phyloP scores from a whole-genome alignment of 1,140 invertebrate species.

The Bombus waltoni region DNA sequence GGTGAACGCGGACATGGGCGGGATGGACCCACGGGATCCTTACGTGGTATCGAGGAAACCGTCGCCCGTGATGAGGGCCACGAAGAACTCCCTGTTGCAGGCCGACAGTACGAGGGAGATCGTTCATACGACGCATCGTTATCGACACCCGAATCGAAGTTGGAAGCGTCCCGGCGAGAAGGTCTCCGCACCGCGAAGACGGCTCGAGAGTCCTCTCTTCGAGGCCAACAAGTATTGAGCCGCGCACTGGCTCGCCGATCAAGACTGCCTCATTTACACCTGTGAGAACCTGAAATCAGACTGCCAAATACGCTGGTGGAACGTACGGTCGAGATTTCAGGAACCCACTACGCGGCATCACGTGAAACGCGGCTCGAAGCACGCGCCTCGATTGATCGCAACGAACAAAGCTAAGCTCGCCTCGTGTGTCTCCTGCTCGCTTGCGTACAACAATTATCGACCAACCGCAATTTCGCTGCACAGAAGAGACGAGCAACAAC shows the following conservation, averaged over 20 bases:
- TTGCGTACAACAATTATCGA: conserved; percentile 1
- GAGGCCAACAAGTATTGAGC: conserved; percentile 79
- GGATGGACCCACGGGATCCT: conserved; percentile 68
- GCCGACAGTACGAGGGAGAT: conserved; percentile 59
- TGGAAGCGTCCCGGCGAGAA: conserved; percentile 72
- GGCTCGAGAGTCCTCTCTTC: conserved; percentile 73
- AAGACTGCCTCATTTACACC: conserved; percentile 80
- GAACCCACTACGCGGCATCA: conserved; percentile 64
- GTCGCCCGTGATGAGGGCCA: conserved; percentile 59
- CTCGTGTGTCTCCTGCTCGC: conserved; percentile 45
- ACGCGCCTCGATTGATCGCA: conserved; percentile 63
- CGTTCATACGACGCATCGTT: conserved; percentile 74
- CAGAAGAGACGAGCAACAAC: conserved; percentile 20
- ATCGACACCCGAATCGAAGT: conserved; percentile 77
- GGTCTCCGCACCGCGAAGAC: conserved; percentile 70
- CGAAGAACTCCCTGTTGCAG: conserved; percentile 71
- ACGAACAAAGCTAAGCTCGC: conserved; percentile 55
- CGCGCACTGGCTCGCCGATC: conserved; percentile 75
- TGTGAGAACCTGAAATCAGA: conserved; percentile 67
- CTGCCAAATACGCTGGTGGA: conserved; percentile 66
- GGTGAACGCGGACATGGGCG: conserved; percentile 77
- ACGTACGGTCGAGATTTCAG: conserved; percentile 71
- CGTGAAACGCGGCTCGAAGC: conserved; percentile 62
- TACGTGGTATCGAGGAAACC: conserved; percentile 67
- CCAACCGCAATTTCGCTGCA: background rate